Percentiles rank a stretch among this genome's conserved stretches.
phyloP scores from a whole-genome alignment of 2,888 invertebrate genomes.

The Chouioia cunea region DNA sequence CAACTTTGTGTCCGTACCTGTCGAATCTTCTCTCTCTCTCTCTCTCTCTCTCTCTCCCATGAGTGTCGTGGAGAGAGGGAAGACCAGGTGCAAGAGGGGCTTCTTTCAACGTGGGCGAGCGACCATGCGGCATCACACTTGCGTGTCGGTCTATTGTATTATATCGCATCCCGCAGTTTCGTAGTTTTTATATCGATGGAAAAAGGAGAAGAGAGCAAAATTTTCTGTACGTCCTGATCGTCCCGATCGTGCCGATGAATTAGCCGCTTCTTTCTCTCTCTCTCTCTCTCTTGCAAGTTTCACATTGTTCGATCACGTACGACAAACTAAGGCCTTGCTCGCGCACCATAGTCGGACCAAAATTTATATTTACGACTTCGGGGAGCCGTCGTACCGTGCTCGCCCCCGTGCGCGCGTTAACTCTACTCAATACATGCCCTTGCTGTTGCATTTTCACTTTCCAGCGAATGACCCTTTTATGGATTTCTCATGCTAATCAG shows the following conservation, averaged over 20 bases:
- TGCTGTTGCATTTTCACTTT: too few relatives aligned
- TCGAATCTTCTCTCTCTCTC: constrained; percentile 23
- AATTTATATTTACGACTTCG: constrained; percentile 18
- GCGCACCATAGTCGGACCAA: too few relatives aligned
- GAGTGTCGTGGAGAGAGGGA: background rate
- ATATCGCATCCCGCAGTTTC: too few relatives aligned
- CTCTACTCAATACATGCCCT: too few relatives aligned
- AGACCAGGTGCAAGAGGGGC: too few relatives aligned
- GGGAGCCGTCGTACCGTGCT: too few relatives aligned
- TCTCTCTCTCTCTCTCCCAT: background rate
- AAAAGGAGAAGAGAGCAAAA: background rate
- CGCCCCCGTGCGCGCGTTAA: too few relatives aligned
- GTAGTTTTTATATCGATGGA: too few relatives aligned
- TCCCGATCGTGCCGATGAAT: constrained; percentile 20
- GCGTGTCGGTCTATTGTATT: too few relatives aligned
- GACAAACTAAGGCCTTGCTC: background rate
- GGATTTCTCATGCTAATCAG: too few relatives aligned
- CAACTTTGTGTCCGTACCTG: constrained; percentile 48
- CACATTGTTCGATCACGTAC: constrained; percentile 43
- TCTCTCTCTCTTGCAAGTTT: constrained; percentile 8
- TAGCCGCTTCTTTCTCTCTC: constrained; percentile 13
- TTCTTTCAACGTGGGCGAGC: background rate
- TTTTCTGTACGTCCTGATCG: constrained; percentile 15
- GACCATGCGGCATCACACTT: too few relatives aligned
- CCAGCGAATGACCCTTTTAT: too few relatives aligned